Base-by-base conservation (phyloP, 2,888 invertebrate genomes). In the Candidula unifasciata region DNA sequence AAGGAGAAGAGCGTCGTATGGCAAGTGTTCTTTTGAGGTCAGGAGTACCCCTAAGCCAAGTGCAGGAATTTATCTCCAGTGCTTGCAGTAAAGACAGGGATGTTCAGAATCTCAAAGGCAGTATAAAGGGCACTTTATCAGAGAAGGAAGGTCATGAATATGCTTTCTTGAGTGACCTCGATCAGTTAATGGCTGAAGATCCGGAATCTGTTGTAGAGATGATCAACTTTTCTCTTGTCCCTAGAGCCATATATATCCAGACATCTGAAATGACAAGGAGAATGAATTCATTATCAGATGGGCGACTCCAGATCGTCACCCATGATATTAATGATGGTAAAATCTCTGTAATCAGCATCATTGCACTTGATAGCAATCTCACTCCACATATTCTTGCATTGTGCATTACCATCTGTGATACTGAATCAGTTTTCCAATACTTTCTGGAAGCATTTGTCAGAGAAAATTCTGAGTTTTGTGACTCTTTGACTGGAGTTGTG, bases 391-490 rank as follows among this genome's bases (percentile, higher is more conserved):
- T 73, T 66, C 54, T 84, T 52, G 80, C 80, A 16, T 54, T 84
- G 33, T 80, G 80, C 60, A 66, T 84, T 30, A 33, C 66, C 16
- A 52, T 80, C 24, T 27, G 18, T 21, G 57, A 24, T 54, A 66
- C 71, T 33, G 68, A 80, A 27, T 54, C 80, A 24, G 16, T 27
- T 33, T 64, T 80, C 74, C 73, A 64, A 10, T 54, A 66, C 27
- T 84, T 84, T 68, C 13, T 84, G 24, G 84, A 84, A 80, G 54
- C 80, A 27, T 84, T 84, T 76, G 76, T 84, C 35, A 84, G 52
- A 76, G 64, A 80, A n/a, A 84, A 84, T 57, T 35, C 57, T 66
- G 68, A 8, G 16, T 80, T 84, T 80, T 84, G 84, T 80, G 80
- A 84, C n/a, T 54, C 66, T 24, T 44, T 84, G 27, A 68, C 18